Conservation (phyloP, 2,888 invertebrate species). For the Limenitis camilla region DNA sequence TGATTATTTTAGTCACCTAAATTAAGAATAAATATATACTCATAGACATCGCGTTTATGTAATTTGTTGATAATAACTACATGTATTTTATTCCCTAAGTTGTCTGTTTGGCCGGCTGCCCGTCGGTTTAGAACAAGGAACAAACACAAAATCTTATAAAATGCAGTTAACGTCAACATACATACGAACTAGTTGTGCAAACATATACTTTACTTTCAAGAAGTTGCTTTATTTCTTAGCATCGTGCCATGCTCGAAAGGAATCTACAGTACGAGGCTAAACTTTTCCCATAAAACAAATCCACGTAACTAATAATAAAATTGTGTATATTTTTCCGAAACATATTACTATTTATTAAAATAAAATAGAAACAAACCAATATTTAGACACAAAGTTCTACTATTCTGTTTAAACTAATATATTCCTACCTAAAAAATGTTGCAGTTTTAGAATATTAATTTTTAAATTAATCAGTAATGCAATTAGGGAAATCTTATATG, state of each 20-base stretch:
- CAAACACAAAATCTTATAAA: constrained; percentile 64
- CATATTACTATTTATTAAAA: neutral
- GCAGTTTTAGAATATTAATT: no score
- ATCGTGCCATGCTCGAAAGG: constrained; percentile 34
- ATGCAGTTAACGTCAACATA: constrained; percentile 64
- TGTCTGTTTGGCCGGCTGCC: constrained; percentile 64
- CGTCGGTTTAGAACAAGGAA: constrained; percentile 44
- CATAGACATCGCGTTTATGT: neutral
- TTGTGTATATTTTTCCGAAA: constrained; percentile 4
- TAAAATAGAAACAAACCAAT: neutral
- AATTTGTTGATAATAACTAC: constrained; percentile 5
- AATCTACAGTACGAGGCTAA: constrained; percentile 40
- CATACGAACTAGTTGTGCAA: constrained; percentile 46
- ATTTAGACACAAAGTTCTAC: no score
- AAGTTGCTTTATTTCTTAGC: constrained; percentile 50
- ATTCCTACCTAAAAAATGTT: no score
- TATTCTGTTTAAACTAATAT: no score
- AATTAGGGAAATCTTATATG: neutral
- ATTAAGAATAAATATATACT: no score
- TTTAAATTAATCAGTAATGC: no score
- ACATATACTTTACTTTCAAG: constrained; percentile 40
- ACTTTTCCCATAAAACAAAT: constrained; percentile 37
- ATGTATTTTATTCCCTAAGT: constrained; percentile 56
- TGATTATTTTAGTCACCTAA: no score
- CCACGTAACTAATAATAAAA: constrained; percentile 21